phyloP scores from a whole-genome alignment of 2,797 vertebrate species.

The Melanotaenia maccullochi region DNA sequence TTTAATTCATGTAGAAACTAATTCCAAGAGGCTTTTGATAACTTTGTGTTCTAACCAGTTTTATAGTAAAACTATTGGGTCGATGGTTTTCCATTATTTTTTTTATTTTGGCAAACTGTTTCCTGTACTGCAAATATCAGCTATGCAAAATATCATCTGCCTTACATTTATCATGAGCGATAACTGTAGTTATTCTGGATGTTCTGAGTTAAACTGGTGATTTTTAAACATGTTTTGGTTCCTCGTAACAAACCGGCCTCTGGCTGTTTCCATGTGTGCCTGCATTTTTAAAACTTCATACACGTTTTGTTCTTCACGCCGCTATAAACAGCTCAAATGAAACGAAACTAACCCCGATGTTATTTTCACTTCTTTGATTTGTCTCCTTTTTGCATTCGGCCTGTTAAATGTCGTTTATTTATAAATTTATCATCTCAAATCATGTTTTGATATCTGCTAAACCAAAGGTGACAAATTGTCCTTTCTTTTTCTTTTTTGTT shows the following conservation, averaged over 20 bases:
- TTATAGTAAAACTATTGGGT: conserved; percentile 51
- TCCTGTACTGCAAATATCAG: conserved; percentile 58
- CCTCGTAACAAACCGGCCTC: conserved; percentile 33
- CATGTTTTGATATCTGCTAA: conserved; percentile 23
- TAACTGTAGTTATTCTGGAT: conserved; percentile 53
- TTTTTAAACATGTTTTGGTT: conserved; percentile 45
- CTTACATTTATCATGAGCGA: conserved; percentile 61
- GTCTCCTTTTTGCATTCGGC: conserved; percentile 19
- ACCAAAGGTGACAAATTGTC: conserved; percentile 46
- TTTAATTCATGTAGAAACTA: conserved; percentile 46
- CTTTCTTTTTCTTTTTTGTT: conserved; percentile 31
- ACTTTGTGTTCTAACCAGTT: conserved; percentile 68
- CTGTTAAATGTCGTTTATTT: conserved; percentile 21
- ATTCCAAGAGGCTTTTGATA: conserved; percentile 55
- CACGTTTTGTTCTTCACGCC: conserved; percentile 30
- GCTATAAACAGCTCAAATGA: conserved; percentile 30
- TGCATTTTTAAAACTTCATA: conserved; percentile 47
- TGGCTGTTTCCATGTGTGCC: conserved; percentile 50
- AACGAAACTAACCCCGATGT: conserved; percentile 22
- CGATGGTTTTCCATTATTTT: conserved; percentile 48
- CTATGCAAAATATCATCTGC: conserved; percentile 79
- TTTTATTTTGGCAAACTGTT: conserved; percentile 45
- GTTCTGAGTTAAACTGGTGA: conserved; percentile 53
- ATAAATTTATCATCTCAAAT: conserved; percentile 44
- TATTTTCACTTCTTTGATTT: conserved; percentile 33